Base-by-base conservation (phyloP, 2,888 invertebrate species). In the Amphipoea oculea region DNA sequence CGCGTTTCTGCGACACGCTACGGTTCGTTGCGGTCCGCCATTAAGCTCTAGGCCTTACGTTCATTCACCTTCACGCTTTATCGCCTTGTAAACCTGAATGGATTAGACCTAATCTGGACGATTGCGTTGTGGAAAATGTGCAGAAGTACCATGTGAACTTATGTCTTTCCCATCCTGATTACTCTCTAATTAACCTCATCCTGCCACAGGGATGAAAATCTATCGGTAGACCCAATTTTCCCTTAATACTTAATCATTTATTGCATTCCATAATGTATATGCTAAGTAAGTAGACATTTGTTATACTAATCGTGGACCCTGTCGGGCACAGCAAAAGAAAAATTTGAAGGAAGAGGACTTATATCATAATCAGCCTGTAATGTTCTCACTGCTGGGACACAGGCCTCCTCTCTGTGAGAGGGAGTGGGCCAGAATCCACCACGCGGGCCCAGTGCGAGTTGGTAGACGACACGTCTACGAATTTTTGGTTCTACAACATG, bases 81-180 rank as follows among this genome's bases (percentile, higher is more conserved):
- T 91, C 89, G 89, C 88, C 86, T 89, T 87, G 89, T 89, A 88
- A 92, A 91, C 36, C 87, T 81, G 84, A 89, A 91, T 89, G 90
- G 86, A 90, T 91, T 90, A 89, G 85, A 54, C 85, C 83, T 87
- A 89, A 90, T 91, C 90, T 89, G 82, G 77, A 89, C 86, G 90
- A 88, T 88, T 89, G 17, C 36, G 40, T n/a, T 11, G n/a, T 71
- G 29, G 65, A 23, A 65, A 71, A 67, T n/a, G 4, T 63, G 4
- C 70, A 75, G 87, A 84, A 86, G 66, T 62, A 74, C 67, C 3
- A 65, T 12, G 4, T 14, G 12, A 6, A 42, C 12, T 4, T 36
- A 9, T 11, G 6, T 48, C 36, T 60, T 36, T 54, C 11, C n/a
- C n/a, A 42, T 42, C 6, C n/a, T 40, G 14, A 67, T 42, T 67